Evolutionary conservation across 2,888 invertebrate species (phyloP).

Genomic region (Nudaria mundana): DNA sequence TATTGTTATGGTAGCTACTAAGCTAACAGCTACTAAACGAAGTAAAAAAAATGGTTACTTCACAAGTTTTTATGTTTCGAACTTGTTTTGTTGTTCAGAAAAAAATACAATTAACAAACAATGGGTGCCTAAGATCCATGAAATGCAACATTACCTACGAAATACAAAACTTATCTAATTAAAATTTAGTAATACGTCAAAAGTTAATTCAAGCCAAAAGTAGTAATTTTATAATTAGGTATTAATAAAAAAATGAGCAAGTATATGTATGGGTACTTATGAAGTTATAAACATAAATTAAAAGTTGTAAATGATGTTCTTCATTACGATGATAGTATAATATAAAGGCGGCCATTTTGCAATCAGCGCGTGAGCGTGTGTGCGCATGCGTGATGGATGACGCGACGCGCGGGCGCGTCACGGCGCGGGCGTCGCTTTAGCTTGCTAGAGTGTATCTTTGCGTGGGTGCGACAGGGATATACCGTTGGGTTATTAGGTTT

Average conservation of each 20-base stretch:
- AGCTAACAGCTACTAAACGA: too few species aligned
- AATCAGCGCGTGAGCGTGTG: constrained; percentile 38
- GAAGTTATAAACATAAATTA: too few species aligned
- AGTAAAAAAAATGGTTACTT: constrained; percentile 27
- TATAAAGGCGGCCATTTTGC: constrained; percentile 57
- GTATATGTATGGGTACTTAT: too few species aligned
- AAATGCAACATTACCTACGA: background rate
- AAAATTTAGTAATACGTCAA: background rate
- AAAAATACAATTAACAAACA: constrained; percentile 15
- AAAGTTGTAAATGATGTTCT: too few species aligned
- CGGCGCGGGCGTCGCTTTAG: too few species aligned
- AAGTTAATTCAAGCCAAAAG: too few species aligned
- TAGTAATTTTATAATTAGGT: too few species aligned
- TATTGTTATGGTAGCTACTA: constrained; percentile 17
- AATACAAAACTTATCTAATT: background rate
- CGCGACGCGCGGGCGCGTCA: constrained; percentile 37
- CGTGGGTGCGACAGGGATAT: constrained; percentile 51
- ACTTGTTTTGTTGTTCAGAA: constrained; percentile 24
- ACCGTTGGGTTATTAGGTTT: too few species aligned
- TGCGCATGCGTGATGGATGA: constrained; percentile 35
- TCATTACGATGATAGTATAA: constrained; percentile 31
- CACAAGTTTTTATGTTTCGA: constrained; percentile 23
- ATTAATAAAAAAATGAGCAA: too few species aligned
- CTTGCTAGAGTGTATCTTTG: too few species aligned
- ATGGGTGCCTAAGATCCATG: constrained; percentile 4